phyloP scores from a whole-genome alignment of 2,113 vertebrate genomes.

The Poicephalus gulielmi region DNA sequence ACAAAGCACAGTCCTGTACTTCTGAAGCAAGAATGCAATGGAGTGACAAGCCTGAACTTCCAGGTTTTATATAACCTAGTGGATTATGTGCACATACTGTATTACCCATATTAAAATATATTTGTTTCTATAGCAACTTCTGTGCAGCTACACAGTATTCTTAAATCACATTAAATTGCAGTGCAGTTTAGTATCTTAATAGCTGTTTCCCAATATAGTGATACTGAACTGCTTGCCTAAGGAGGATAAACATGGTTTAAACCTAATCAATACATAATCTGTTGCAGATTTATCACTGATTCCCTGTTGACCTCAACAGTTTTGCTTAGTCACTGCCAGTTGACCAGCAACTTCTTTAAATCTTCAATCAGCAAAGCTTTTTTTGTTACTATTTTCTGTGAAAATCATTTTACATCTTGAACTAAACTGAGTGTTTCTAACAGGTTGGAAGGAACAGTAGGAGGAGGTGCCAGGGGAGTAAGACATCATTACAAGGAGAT shows the following conservation, averaged over 20 bases:
- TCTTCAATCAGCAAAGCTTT: not conserved
- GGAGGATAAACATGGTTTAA: not conserved
- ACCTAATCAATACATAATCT: not conserved
- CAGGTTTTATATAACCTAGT: not conserved
- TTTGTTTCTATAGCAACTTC: constrained; percentile 51
- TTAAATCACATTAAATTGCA: not conserved
- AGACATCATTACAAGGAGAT: not conserved
- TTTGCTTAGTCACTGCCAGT: not conserved
- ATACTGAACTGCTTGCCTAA: not conserved
- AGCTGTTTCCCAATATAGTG: not conserved
- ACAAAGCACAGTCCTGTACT: not conserved
- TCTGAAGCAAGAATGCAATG: not conserved
- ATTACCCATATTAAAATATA: not conserved
- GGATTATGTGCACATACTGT: not conserved
- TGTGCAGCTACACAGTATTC: not conserved
- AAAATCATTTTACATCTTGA: not conserved
- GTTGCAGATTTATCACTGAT: not conserved
- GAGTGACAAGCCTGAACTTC: not conserved
- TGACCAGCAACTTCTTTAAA: not conserved
- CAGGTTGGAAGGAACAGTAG: not conserved
- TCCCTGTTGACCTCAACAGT: not conserved
- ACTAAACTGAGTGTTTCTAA: not conserved
- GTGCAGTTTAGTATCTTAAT: not conserved
- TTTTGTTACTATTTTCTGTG: not conserved
- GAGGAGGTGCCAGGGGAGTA: not conserved